Conservation (phyloP, 2,113 vertebrate species). For the Mobula birostris region DNA sequence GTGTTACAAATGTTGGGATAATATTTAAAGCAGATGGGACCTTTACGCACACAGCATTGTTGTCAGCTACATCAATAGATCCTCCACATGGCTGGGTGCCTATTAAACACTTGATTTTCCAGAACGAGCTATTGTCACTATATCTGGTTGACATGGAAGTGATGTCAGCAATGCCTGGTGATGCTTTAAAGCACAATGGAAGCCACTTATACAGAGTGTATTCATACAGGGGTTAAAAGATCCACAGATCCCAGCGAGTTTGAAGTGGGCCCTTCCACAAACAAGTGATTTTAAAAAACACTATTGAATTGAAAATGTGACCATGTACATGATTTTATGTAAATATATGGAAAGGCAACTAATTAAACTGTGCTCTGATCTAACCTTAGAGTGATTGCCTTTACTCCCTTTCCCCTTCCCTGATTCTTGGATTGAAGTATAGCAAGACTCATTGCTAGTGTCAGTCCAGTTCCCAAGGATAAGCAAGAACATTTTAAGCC, state of each 20-base stretch:
- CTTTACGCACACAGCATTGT: background rate
- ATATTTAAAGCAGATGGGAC: constrained; percentile 28
- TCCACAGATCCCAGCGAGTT: too few species aligned
- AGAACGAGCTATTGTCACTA: background rate
- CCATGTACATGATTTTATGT: background rate
- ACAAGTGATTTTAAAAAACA: background rate
- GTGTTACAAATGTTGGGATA: constrained; percentile 23
- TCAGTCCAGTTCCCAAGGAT: background rate
- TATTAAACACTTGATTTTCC: background rate
- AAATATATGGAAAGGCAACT: background rate
- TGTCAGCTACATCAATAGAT: background rate
- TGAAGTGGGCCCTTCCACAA: background rate
- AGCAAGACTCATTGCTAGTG: background rate
- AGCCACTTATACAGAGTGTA: background rate
- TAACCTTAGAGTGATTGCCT: background rate
- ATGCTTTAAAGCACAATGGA: background rate
- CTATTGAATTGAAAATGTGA: background rate
- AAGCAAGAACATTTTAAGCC: background rate
- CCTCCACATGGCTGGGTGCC: background rate
- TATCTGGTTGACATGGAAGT: background rate
- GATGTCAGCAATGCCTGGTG: background rate
- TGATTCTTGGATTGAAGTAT: background rate
- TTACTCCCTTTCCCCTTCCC: background rate
- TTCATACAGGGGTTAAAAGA: background rate
- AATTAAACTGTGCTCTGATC: background rate